Evolutionary conservation across 2,888 invertebrate genomes (phyloP).

Genomic region (Noctua janthe): DNA sequence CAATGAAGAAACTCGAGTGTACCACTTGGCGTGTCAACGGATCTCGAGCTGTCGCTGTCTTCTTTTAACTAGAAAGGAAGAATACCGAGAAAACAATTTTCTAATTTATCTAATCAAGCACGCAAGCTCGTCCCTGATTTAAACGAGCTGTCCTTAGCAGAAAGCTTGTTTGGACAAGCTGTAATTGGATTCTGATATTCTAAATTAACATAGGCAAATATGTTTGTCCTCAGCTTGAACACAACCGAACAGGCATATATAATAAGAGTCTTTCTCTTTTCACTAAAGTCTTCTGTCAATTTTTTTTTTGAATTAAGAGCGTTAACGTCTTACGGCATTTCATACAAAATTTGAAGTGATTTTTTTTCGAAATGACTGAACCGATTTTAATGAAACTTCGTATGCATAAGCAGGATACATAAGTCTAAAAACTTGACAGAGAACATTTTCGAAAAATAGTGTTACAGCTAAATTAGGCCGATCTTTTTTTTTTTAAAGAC

Average conservation of each 20-base stretch:
- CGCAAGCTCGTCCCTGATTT: not conserved
- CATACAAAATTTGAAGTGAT: too few relatives aligned
- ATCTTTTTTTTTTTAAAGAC: too few relatives aligned
- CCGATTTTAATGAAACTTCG: too few relatives aligned
- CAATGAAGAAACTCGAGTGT: not conserved
- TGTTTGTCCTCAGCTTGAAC: constrained; percentile 8
- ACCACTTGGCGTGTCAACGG: not conserved
- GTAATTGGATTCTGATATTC: constrained; percentile 26
- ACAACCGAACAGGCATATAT: not conserved
- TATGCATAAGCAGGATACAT: too few relatives aligned
- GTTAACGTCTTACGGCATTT: too few relatives aligned
- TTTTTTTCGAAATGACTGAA: too few relatives aligned
- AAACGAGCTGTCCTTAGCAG: constrained; percentile 16
- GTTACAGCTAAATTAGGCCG: too few relatives aligned
- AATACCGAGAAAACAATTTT: not conserved
- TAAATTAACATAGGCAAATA: constrained; percentile 17
- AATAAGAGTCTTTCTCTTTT: not conserved
- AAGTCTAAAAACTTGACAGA: too few relatives aligned
- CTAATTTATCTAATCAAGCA: not conserved
- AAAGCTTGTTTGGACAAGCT: constrained; percentile 10
- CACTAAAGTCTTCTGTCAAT: not conserved
- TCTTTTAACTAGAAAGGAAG: too few relatives aligned
- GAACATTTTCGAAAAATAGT: too few relatives aligned
- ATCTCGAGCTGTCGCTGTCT: not conserved
- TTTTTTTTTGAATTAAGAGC: too few relatives aligned